phyloP scores from a whole-genome alignment of 2,888 invertebrate genomes.

The Spatulosminthurus flaviceps region DNA sequence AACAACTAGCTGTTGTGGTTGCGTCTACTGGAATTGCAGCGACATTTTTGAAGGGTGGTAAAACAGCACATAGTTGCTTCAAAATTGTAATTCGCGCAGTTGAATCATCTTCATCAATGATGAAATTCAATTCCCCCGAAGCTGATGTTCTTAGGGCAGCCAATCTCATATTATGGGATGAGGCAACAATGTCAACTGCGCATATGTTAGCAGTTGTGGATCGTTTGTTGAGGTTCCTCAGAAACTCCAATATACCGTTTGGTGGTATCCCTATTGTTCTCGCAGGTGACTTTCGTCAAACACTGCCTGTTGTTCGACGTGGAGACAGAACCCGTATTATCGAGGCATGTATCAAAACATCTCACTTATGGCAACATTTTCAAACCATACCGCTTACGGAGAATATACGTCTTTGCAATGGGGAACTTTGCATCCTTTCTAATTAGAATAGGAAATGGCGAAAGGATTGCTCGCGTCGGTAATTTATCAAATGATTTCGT shows the following conservation, averaged over 20 bases:
- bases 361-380: no score
- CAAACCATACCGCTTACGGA: no score
- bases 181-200: constrained; percentile 63
- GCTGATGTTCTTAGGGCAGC: constrained; percentile 50
- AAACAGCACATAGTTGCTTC: constrained; percentile 64
- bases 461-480: no score
- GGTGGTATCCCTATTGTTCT: no score
- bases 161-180: constrained; percentile 64
- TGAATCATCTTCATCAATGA: constrained; percentile 50
- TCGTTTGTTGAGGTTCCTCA: constrained; percentile 50
- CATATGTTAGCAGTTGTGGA: constrained; percentile 61
- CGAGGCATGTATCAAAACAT: no score
- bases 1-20: constrained; percentile 34
- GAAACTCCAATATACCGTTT: constrained; percentile 46
- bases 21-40: constrained; percentile 62
- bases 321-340: no score
- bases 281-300: no score
- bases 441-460: no score
- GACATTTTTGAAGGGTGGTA: constrained; percentile 58
- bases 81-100: constrained; percentile 53
- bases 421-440: no score
- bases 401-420: no score
- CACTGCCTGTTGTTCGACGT: no score
- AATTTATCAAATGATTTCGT: no score
- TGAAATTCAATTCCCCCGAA: constrained; percentile 42